These are phyloP conservation scores for Sciaenops ocellatus DNA, from an alignment of 2,797 vertebrate genomes.

Conservation along the genomic window DNA sequence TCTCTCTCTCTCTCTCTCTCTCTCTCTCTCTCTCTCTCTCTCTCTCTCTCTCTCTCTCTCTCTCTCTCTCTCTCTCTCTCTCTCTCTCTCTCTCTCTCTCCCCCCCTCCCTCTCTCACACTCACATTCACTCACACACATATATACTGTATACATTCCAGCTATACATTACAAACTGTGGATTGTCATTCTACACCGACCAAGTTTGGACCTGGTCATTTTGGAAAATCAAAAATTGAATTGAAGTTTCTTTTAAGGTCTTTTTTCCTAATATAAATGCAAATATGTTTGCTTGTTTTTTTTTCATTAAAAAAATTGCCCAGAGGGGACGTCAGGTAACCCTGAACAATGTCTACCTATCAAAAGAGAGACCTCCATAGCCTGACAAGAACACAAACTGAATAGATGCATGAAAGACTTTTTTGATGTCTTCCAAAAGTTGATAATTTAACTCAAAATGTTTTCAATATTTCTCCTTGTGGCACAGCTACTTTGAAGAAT, in stretches of 20 bases:
- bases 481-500: not conserved
- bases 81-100: not conserved
- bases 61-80: no score
- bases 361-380: no score
- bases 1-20: no score
- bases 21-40: not conserved
- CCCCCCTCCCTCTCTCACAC: not conserved
- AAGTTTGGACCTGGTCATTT: not conserved
- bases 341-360: no score
- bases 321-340: no score
- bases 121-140: not conserved
- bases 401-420: no score
- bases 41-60: not conserved
- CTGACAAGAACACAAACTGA: no score
- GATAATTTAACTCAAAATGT: not conserved
- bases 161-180: not conserved
- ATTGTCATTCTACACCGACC: not conserved
- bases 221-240: not conserved
- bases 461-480: not conserved
- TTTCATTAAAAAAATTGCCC: no score
- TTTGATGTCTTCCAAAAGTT: not conserved
- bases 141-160: not conserved
- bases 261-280: not conserved
- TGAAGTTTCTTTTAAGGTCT: not conserved
- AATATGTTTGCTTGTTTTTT: not conserved